phyloP scores from a whole-genome alignment of 2,888 invertebrate genomes.

The Oxycera nigricornis region DNA sequence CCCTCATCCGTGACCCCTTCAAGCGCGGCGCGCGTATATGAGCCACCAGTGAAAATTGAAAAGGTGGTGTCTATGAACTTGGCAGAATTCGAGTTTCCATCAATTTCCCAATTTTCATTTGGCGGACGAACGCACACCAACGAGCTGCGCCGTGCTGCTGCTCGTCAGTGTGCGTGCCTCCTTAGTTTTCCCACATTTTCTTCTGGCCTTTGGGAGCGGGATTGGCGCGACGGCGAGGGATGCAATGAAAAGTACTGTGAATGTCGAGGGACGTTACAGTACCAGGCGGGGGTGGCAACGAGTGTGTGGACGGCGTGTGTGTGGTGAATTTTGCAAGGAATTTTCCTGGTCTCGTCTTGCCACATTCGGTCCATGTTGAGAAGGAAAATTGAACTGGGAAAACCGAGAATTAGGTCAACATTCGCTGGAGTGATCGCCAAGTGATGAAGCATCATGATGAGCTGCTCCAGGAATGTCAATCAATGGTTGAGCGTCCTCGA shows the following conservation, averaged over 20 bases:
- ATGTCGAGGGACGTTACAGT: too few relatives aligned
- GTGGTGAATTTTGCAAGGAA: slow-evolving; percentile 25
- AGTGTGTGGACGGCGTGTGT: not conserved
- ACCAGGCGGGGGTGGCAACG: not conserved
- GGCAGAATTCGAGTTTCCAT: slow-evolving; percentile 30
- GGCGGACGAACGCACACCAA: slow-evolving; percentile 24
- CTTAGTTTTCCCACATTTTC: not conserved
- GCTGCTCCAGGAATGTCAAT: too few relatives aligned
- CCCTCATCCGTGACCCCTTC: slow-evolving; percentile 27
- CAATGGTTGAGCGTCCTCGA: too few relatives aligned
- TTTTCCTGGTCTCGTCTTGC: slow-evolving; percentile 20
- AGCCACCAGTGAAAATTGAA: not conserved
- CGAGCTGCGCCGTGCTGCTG: not conserved
- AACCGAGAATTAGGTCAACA: slow-evolving; percentile 35
- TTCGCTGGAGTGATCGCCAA: too few relatives aligned
- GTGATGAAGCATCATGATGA: too few relatives aligned
- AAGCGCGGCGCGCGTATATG: not conserved
- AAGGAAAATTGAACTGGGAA: not conserved
- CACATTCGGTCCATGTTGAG: not conserved
- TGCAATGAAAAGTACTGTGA: too few relatives aligned
- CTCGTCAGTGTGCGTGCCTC: not conserved
- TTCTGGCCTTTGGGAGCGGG: too few relatives aligned
- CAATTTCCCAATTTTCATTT: slow-evolving; percentile 33
- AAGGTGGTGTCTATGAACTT: slow-evolving; percentile 27
- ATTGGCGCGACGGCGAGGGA: not conserved